A percentile compares a stretch with the other conserved stretches of the same genome.
Evolutionary conservation across 1,140 invertebrate species (phyloP).

Genomic region (Pachyrhynchus sulphureomaculatus): DNA sequence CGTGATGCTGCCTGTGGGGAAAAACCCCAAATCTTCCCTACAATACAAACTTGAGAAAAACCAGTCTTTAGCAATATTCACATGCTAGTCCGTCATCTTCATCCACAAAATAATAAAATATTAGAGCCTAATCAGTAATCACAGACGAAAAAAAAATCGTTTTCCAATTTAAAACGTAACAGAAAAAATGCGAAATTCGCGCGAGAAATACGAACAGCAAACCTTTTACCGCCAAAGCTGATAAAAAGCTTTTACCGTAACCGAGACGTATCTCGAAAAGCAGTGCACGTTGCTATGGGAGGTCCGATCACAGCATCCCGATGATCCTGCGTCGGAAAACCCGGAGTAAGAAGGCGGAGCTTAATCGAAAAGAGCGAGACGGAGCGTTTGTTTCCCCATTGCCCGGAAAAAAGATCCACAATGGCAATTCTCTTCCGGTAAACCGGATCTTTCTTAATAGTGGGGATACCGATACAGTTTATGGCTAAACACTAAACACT

Average conservation of each 20-base stretch:
- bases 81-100: background rate
- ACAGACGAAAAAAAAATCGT: slow-evolving; percentile 8
- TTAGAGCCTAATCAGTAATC: no score
- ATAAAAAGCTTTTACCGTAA: slow-evolving; percentile 26
- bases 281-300: slow-evolving; percentile 48
- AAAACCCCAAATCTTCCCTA: slow-evolving; percentile 27
- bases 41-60: background rate
- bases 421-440: slow-evolving; percentile 40
- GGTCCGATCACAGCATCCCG: slow-evolving; percentile 35
- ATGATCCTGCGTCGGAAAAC: slow-evolving; percentile 32
- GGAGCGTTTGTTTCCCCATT: background rate
- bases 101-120: no score
- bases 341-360: slow-evolving; percentile 37
- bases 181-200: background rate
- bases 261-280: slow-evolving; percentile 30
- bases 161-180: slow-evolving; percentile 19
- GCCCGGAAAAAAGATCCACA: slow-evolving; percentile 27
- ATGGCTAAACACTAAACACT: slow-evolving; percentile 51
- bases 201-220: background rate
- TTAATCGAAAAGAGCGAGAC: slow-evolving; percentile 3
- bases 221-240: slow-evolving; percentile 25
- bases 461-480: slow-evolving; percentile 50
- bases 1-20: slow-evolving; percentile 46
- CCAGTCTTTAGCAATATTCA: background rate
- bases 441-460: slow-evolving; percentile 42